Percentiles rank a stretch among this genome's conserved stretches.
Conservation (phyloP, 2,797 vertebrate species). For the Malurus leucopterus region DNA sequence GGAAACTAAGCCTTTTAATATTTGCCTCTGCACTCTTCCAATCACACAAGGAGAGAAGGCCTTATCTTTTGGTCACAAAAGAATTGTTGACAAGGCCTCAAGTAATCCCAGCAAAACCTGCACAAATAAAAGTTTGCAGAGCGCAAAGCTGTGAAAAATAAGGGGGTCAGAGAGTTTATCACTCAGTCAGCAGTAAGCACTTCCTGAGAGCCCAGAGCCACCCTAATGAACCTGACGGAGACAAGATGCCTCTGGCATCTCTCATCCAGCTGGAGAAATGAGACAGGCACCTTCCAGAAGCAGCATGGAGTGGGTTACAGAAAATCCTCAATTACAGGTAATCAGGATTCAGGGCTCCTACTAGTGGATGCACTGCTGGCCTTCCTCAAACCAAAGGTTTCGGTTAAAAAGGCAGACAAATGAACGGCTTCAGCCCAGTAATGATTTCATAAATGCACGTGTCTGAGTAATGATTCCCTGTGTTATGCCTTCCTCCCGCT, state of each 20-base stretch:
- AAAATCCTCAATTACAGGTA: not conserved
- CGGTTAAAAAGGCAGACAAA: slow-evolving; percentile 32
- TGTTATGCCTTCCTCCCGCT: slow-evolving; percentile 38
- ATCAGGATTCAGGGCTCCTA: slow-evolving; percentile 3
- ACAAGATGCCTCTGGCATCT: not conserved
- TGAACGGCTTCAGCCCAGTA: slow-evolving; percentile 24
- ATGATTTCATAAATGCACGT: slow-evolving; percentile 46
- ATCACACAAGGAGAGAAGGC: not conserved
- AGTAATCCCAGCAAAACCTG: not conserved
- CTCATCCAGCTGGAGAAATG: not conserved
- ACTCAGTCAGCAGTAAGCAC: not conserved
- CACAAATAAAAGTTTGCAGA: not conserved
- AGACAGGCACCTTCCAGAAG: not conserved
- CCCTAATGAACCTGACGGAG: not conserved
- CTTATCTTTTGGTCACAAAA: not conserved
- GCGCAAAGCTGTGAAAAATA: slow-evolving; percentile 5
- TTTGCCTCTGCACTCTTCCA: not conserved
- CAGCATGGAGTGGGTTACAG: not conserved
- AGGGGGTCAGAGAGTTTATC: not conserved
- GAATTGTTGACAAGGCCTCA: not conserved
- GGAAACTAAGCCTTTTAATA: slow-evolving; percentile 9
- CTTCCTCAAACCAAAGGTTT: not conserved
- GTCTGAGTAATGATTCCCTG: slow-evolving; percentile 36
- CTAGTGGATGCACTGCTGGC: not conserved
- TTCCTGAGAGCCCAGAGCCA: not conserved